These are phyloP conservation scores for Diglossa cyanea DNA, from an alignment of 2,797 vertebrate species.

Conservation along the genomic window DNA sequence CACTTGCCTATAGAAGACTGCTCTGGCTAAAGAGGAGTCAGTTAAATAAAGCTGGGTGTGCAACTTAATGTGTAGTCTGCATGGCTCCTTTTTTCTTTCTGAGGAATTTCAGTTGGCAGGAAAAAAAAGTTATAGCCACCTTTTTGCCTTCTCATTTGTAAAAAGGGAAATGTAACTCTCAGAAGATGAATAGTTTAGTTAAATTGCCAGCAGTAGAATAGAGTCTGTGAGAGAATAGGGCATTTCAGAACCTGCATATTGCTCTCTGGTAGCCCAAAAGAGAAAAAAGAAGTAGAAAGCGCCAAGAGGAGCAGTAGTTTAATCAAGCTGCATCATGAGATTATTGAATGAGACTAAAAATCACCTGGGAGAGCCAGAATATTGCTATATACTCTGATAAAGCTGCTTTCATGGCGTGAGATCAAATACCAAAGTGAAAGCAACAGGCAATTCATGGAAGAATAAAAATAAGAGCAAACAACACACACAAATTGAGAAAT, in stretches of 20 bases:
- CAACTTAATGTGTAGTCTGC: not conserved
- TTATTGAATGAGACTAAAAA: not conserved
- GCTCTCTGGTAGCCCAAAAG: not conserved
- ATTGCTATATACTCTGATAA: not conserved
- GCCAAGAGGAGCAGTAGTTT: not conserved
- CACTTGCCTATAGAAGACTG: not conserved
- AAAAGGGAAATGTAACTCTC: not conserved
- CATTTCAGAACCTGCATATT: not conserved
- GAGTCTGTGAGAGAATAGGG: not conserved
- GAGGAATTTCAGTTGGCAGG: not conserved
- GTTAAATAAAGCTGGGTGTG: not conserved
- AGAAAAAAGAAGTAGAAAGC: not conserved
- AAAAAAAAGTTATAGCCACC: not conserved
- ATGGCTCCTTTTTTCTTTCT: not conserved
- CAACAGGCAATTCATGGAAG: not conserved
- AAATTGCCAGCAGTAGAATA: not conserved
- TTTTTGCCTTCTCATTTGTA: not conserved
- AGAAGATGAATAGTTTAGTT: not conserved
- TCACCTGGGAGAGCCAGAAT: not conserved
- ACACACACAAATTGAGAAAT: not conserved
- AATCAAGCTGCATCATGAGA: not conserved
- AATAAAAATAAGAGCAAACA: not conserved
- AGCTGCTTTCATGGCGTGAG: not conserved
- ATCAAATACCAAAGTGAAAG: not conserved
- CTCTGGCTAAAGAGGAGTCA: not conserved